Percentiles rank a stretch among this genome's conserved stretches.
These are phyloP conservation scores for Ceryle rudis DNA, from an alignment of 2,797 vertebrate genomes.

Conservation along the genomic window DNA sequence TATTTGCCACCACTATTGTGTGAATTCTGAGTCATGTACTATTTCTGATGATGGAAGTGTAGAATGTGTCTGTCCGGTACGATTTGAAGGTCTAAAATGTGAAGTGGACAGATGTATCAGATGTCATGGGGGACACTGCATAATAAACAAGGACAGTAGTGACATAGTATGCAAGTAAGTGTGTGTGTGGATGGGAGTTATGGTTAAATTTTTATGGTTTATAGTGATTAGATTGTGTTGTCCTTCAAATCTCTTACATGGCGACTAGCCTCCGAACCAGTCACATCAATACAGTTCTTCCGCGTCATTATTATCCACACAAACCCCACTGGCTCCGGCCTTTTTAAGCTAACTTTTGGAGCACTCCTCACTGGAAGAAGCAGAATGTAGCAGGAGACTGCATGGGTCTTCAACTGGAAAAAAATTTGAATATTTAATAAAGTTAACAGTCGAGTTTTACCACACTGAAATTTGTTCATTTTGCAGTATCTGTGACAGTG, in stretches of 20 bases:
- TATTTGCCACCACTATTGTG: slow-evolving; percentile 92
- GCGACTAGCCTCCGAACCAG: fast-evolving
- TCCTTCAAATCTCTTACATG: fast-evolving
- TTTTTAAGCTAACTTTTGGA: not conserved
- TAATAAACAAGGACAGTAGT: slow-evolving; percentile 87
- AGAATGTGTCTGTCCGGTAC: slow-evolving; percentile 91
- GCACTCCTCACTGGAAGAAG: not conserved
- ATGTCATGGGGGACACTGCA: slow-evolving; percentile 93
- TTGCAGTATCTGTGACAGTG: not conserved
- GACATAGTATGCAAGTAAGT: slow-evolving; percentile 97
- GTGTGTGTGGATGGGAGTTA: fast-evolving
- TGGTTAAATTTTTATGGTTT: fast-evolving
- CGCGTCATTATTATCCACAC: fast-evolving
- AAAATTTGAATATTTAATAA: not conserved
- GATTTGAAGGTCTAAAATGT: slow-evolving; percentile 93
- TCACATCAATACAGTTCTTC: not conserved
- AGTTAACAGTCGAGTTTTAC: not conserved
- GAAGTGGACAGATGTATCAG: slow-evolving; percentile 93
- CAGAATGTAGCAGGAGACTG: not conserved
- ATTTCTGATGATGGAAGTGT: slow-evolving; percentile 90
- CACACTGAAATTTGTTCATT: not conserved
- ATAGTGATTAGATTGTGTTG: fast-evolving
- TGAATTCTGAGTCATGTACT: slow-evolving; percentile 94
- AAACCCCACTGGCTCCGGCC: not conserved
- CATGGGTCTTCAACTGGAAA: not conserved